phyloP scores from a whole-genome alignment of 37 sponge, comb jelly and placozoan species.

The Chondrosia reniformis region DNA sequence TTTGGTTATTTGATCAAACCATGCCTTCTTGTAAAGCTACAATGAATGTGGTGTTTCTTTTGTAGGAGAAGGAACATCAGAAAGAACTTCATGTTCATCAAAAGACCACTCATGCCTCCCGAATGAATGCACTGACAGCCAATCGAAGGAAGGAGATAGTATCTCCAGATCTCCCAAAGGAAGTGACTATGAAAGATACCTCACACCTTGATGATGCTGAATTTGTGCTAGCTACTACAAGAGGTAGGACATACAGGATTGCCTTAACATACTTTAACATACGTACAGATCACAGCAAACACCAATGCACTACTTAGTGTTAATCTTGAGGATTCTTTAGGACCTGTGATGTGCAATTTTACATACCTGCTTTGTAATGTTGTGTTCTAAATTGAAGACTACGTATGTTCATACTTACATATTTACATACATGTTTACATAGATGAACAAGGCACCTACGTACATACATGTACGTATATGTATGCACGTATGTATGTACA shows the following conservation, averaged over 20 bases:
- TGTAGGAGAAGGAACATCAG: slow-evolving; percentile 62
- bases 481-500: not conserved
- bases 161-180: slow-evolving; percentile 20
- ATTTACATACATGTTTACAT: not conserved
- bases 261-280: not conserved
- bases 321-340: too few species aligned
- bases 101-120: slow-evolving; percentile 85
- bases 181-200: slow-evolving; percentile 22
- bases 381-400: not conserved
- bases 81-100: slow-evolving; percentile 77
- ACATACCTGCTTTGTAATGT: too few species aligned
- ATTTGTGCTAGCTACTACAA: slow-evolving; percentile 70
- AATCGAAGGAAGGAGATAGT: slow-evolving; percentile 45
- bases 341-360: too few species aligned
- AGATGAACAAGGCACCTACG: not conserved
- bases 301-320: not conserved
- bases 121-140: slow-evolving; percentile 64
- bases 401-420: not conserved
- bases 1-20: too few species aligned
- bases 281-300: not conserved
- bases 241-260: slow-evolving; percentile 36
- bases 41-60: not conserved
- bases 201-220: slow-evolving; percentile 56
- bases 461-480: not conserved
- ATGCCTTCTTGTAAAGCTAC: too few species aligned